phyloP scores from a whole-genome alignment of 2,113 vertebrate species.

The Elaphurus davidianus region DNA sequence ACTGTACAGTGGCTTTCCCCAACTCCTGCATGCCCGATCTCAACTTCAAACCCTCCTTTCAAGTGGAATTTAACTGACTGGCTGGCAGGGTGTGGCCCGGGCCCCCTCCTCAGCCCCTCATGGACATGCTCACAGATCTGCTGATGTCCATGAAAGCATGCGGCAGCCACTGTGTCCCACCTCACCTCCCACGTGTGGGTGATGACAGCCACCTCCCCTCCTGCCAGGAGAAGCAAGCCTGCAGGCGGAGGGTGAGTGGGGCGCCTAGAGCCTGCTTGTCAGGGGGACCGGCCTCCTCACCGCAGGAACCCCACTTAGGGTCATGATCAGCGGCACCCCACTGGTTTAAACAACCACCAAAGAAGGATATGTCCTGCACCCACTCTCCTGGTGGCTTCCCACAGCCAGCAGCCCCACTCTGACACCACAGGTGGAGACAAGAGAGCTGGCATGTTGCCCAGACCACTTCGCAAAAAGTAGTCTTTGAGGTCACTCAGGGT shows the following conservation, averaged over 20 bases:
- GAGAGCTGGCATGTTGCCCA: neutral
- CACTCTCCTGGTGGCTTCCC: neutral
- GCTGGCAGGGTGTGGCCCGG: too few species aligned
- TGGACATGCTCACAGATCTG: neutral
- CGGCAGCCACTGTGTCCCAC: rapidly evolving
- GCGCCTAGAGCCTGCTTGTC: too few species aligned
- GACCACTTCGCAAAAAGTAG: neutral
- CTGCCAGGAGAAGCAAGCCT: neutral
- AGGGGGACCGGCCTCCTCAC: rapidly evolving
- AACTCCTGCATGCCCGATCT: neutral
- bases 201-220: neutral
- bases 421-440: neutral
- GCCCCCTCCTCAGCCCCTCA: neutral
- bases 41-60: neutral
- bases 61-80: neutral
- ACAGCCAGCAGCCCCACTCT: rapidly evolving
- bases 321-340: neutral
- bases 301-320: neutral
- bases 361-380: too few species aligned
- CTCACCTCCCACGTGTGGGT: neutral
- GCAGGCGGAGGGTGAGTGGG: neutral
- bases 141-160: neutral
- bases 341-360: too few species aligned
- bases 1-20: neutral
- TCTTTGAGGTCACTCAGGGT: neutral